A percentile compares a stretch with the other conserved stretches of the same genome.
phyloP scores from a whole-genome alignment of 1,140 invertebrate species.

The Sarcophaga peregrina region DNA sequence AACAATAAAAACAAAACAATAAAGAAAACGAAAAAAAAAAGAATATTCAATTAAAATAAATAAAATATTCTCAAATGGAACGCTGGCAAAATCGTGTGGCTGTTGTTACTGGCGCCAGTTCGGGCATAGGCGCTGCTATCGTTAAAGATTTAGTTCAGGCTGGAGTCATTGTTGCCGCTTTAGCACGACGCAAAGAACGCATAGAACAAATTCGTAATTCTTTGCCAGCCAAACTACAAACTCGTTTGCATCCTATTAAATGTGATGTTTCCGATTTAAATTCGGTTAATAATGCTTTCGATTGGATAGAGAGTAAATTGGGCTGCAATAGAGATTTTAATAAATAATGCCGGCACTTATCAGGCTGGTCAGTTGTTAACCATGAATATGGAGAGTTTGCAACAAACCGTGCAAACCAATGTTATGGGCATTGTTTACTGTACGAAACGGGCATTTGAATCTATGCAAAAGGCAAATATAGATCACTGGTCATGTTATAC shows the following conservation, averaged over 20 bases:
- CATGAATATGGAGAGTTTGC: slow-evolving; percentile 64
- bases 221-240: slow-evolving; percentile 53
- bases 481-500: slow-evolving; percentile 78
- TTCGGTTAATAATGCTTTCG: slow-evolving; percentile 76
- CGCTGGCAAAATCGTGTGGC: slow-evolving; percentile 73
- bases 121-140: slow-evolving; percentile 72
- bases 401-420: slow-evolving; percentile 75
- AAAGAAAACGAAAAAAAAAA: background rate
- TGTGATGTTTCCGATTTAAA: slow-evolving; percentile 76
- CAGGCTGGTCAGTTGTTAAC: slow-evolving; percentile 62
- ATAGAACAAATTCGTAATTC: slow-evolving; percentile 56
- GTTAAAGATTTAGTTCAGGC: slow-evolving; percentile 67
- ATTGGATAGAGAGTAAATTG: slow-evolving; percentile 72
- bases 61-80: slow-evolving; percentile 46
- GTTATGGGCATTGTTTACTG: slow-evolving; percentile 76
- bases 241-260: slow-evolving; percentile 67
- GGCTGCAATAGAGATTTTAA: slow-evolving; percentile 76
- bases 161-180: slow-evolving; percentile 70
- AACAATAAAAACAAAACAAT: background rate
- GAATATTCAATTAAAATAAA: no score
- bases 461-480: slow-evolving; percentile 74
- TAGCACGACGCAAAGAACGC: slow-evolving; percentile 60
- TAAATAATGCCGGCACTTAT: slow-evolving; percentile 80
- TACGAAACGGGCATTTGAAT: slow-evolving; percentile 73
- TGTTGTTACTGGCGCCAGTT: slow-evolving; percentile 74